A percentile compares a stretch with the other conserved stretches of the same genome.
Conservation (phyloP, 2,797 vertebrate genomes). For the Aratinga solstitialis region DNA sequence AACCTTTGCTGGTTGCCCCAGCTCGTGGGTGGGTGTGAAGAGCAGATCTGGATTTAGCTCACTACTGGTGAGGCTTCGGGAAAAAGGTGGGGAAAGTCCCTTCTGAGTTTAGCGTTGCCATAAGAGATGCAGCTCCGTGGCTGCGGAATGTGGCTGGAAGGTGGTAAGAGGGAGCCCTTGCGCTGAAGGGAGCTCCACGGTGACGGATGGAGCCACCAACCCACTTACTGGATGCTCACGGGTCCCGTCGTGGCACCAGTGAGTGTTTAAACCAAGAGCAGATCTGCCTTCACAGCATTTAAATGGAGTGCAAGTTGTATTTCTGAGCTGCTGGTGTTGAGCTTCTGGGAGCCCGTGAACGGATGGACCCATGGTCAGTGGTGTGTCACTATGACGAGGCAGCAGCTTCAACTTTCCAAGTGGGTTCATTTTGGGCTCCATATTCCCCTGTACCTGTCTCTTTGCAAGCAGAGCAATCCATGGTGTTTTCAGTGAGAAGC, state of each 20-base stretch:
- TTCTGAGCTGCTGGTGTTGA: not conserved
- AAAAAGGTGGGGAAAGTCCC: not conserved
- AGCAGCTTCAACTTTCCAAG: not conserved
- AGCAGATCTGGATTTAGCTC: slow-evolving; percentile 31
- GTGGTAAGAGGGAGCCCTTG: not conserved
- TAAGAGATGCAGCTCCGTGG: not conserved
- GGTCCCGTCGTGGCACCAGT: accelerated
- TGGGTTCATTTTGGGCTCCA: not conserved
- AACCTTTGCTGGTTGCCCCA: not conserved
- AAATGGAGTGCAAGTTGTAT: not conserved
- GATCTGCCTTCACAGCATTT: not conserved
- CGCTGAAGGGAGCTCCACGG: not conserved
- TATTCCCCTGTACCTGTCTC: not conserved
- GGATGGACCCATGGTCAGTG: not conserved
- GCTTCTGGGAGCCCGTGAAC: not conserved
- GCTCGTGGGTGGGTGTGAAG: slow-evolving; percentile 13
- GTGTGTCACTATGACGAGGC: accelerated
- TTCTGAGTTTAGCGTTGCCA: not conserved
- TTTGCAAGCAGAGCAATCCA: not conserved
- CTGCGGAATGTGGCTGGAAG: not conserved
- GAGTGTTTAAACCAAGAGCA: not conserved
- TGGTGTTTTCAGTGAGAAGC: not conserved
- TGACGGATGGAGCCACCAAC: not conserved
- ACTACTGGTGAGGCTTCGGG: not conserved
- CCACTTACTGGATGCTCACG: not conserved